Conservation (phyloP, 2,797 vertebrate genomes). For the Acanthopagrus latus region DNA sequence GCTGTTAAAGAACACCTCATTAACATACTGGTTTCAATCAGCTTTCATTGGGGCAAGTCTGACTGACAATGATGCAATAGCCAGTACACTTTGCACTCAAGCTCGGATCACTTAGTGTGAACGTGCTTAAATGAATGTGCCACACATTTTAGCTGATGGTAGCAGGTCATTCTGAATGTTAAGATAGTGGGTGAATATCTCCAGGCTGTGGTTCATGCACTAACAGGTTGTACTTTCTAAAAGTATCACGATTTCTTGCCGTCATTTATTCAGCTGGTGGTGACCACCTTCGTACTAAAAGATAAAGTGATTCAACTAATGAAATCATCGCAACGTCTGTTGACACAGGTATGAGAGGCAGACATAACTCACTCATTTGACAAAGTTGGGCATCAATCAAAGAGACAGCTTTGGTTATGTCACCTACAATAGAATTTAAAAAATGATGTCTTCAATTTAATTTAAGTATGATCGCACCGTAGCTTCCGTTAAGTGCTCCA, state of each 20-base stretch:
- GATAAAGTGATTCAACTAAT: not conserved
- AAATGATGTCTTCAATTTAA: not conserved
- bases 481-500: not conserved
- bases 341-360: not conserved
- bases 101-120: conserved; percentile 1
- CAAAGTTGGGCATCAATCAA: too few species aligned
- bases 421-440: not conserved
- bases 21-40: not conserved
- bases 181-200: not conserved
- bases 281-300: not conserved
- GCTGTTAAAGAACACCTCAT: not conserved
- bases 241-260: not conserved
- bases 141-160: not conserved
- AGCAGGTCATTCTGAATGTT: not conserved
- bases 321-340: not conserved
- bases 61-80: not conserved
- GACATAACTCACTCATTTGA: not conserved
- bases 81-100: not conserved
- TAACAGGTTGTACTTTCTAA: not conserved
- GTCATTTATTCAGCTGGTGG: not conserved
- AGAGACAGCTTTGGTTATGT: not conserved
- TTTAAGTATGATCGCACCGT: not conserved
- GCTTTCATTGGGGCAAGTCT: not conserved
- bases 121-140: not conserved
- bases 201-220: not conserved